Evolutionary conservation across 2,888 invertebrate species (phyloP).

Genomic region (Ophion slaviceki): DNA sequence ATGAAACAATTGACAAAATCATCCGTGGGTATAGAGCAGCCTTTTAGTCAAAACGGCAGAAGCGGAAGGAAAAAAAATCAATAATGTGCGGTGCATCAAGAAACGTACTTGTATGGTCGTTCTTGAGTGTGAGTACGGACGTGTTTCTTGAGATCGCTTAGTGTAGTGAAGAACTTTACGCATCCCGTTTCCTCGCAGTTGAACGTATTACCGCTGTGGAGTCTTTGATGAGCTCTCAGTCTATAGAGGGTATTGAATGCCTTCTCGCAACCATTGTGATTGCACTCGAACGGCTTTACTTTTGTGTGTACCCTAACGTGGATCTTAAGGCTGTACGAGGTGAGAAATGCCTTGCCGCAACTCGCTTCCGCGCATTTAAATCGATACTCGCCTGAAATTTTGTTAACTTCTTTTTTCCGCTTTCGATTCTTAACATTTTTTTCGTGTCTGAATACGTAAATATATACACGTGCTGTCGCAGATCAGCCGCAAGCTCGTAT

Average conservation of each 20-base stretch:
- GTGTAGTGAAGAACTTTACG: constrained; percentile 95
- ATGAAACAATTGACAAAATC: constrained; percentile 19
- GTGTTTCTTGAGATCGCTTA: constrained; percentile 97
- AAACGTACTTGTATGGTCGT: constrained; percentile 92
- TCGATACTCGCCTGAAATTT: constrained; percentile 93
- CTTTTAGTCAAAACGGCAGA: constrained; percentile 21
- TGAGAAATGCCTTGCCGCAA: constrained; percentile 97
- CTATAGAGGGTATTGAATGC: constrained; percentile 97
- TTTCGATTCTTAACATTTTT: constrained; percentile 11
- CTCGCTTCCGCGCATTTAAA: constrained; percentile 95
- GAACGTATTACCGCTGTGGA: constrained; percentile 97
- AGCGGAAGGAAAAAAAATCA: constrained; percentile 9
- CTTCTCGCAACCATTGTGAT: constrained; percentile 92
- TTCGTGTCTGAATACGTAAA: too few relatives aligned
- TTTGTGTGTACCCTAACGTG: constrained; percentile 97
- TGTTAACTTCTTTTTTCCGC: constrained; percentile 28
- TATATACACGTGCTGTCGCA: too few relatives aligned
- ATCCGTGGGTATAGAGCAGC: constrained; percentile 45
- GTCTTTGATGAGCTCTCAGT: constrained; percentile 94
- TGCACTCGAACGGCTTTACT: constrained; percentile 95
- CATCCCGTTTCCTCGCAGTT: constrained; percentile 94
- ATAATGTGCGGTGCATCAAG: constrained; percentile 60
- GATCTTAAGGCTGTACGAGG: constrained; percentile 97
- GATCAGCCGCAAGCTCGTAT: too few relatives aligned
- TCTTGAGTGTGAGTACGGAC: constrained; percentile 96